Percentiles rank a stretch among this genome's conserved stretches.
phyloP scores from a whole-genome alignment of 1,140 invertebrate genomes.

The Plectrocnemia conspersa region DNA sequence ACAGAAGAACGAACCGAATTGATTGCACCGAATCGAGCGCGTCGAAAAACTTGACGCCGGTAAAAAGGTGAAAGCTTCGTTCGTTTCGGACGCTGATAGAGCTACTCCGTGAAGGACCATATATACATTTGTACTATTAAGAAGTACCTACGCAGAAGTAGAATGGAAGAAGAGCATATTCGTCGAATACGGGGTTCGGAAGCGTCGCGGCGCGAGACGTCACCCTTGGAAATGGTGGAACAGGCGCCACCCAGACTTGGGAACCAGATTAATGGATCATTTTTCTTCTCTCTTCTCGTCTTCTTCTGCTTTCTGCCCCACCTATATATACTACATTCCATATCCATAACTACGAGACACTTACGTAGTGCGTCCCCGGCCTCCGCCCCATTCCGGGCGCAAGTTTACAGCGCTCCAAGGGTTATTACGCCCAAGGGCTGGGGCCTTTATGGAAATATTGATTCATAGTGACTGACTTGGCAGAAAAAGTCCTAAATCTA shows the following conservation, averaged over 20 bases:
- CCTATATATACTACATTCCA: constrained; percentile 8
- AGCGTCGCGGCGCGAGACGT: constrained; percentile 19
- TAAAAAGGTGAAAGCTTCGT: not conserved
- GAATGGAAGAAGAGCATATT: constrained; percentile 17
- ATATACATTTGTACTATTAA: too few species aligned
- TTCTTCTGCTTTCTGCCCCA: constrained; percentile 17
- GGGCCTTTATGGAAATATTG: constrained; percentile 37
- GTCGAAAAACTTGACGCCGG: not conserved
- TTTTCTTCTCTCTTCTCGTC: constrained; percentile 43
- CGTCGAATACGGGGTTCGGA: not conserved
- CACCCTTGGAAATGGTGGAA: constrained; percentile 37
- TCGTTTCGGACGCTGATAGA: too few species aligned
- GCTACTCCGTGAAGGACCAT: too few species aligned
- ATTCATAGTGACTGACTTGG: constrained; percentile 37
- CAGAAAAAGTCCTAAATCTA: constrained; percentile 37
- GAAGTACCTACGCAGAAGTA: too few species aligned
- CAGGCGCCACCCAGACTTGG: constrained; percentile 57
- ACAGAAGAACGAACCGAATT: not conserved
- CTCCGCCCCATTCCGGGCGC: constrained; percentile 1
- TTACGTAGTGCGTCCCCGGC: constrained; percentile 2
- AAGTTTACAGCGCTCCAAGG: constrained; percentile 29
- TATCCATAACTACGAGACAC: constrained; percentile 20
- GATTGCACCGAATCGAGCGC: not conserved
- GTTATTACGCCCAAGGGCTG: constrained; percentile 31
- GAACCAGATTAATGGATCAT: constrained; percentile 59